phyloP scores from a whole-genome alignment of 1,140 invertebrate genomes.

The Myzus persicae region DNA sequence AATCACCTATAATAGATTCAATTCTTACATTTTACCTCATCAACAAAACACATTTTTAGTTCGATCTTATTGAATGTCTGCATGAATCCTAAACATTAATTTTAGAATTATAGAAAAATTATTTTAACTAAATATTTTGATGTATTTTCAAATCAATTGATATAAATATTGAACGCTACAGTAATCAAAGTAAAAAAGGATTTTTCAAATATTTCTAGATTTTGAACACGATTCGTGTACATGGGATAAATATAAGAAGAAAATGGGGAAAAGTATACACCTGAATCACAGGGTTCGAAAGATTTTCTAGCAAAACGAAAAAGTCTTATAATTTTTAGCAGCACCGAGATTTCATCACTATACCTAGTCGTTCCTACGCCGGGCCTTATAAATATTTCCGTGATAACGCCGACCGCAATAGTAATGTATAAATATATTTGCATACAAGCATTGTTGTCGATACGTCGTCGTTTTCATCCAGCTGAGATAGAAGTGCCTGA shows the following conservation, averaged over 20 bases:
- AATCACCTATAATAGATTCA: neutral
- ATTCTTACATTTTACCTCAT: neutral
- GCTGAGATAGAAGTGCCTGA: conserved; percentile 62
- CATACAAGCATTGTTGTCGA: neutral
- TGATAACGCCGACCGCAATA: neutral
- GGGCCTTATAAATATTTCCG: neutral
- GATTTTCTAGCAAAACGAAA: neutral
- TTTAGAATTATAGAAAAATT: neutral
- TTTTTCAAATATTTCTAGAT: neutral
- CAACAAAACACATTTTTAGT: neutral
- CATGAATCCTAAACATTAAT: neutral
- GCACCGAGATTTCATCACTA: neutral
- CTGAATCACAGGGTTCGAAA: neutral
- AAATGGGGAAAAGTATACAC: neutral
- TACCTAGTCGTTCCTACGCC: neutral
- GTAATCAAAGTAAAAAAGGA: neutral
- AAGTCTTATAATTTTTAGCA: neutral
- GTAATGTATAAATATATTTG: neutral
- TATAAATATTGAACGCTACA: neutral
- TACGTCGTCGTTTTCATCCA: neutral
- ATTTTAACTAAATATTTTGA: neutral
- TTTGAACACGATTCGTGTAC: neutral
- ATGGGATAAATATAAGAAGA: too few relatives aligned
- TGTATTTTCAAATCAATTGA: neutral
- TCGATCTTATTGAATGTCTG: neutral